These are phyloP conservation scores for Florisuga fusca DNA, from an alignment of 2,797 vertebrate genomes.

Conservation along the genomic window DNA sequence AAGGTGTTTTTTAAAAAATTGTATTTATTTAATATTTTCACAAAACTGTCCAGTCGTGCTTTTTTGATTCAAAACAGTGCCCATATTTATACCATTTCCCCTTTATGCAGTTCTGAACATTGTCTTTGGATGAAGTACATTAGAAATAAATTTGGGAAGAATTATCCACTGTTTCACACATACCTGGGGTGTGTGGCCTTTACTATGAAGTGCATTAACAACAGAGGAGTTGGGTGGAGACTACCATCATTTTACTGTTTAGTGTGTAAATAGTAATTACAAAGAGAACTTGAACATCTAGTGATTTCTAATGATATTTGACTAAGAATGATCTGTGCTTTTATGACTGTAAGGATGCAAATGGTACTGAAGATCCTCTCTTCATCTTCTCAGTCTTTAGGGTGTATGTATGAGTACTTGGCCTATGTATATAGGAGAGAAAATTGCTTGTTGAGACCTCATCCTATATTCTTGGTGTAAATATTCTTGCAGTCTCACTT, in stretches of 20 bases:
- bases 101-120: not conserved
- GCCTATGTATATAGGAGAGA: not conserved
- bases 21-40: not conserved
- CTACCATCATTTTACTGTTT: not conserved
- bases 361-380: not conserved
- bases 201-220: not conserved
- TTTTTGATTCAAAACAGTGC: not conserved
- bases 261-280: not conserved
- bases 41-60: not conserved
- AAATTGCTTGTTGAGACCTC: constrained; percentile 10
- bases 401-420: not conserved
- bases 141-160: not conserved
- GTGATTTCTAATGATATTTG: constrained; percentile 37
- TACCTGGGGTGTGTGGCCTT: not conserved
- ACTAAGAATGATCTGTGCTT: not conserved
- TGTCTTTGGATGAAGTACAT: not conserved
- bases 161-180: not conserved
- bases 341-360: not conserved
- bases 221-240: not conserved
- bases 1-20: not conserved
- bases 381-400: not conserved
- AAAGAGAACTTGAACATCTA: constrained; percentile 2
- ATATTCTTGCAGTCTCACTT: constrained; percentile 22
- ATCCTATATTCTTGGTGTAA: constrained; percentile 40
- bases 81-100: not conserved